Evolutionary conservation across 2,797 vertebrate species (phyloP), one percentile per base, ranked within the genome.

Genomic region (Takifugu ocellatus): DNA sequence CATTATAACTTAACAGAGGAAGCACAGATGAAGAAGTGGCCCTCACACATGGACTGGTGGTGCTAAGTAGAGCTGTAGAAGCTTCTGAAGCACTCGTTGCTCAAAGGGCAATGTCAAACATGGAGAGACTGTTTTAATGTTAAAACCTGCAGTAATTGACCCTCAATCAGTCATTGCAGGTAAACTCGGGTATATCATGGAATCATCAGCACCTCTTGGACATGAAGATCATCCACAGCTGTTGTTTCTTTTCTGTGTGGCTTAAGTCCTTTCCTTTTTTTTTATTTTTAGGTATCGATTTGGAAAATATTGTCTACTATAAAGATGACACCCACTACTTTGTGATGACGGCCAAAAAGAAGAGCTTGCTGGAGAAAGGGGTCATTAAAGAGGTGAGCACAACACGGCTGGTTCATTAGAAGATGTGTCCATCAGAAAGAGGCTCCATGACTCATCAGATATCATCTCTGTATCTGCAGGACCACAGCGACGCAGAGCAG

Each of bases 261-360:
- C 36, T 39, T 3, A 39, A 12, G 12, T 11, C 33, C 33, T 33
- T 33, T 33, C 15, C 14, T 16, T 45, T 21, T 21, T 43, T 57
- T 48, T 49, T 49, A 12, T 2, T 60, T 77, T 63, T 86, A 98
- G 96, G 94, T 62, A 98, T 97, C 36, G 96, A 98, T 86, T 65
- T 98, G 84, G 96, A 98, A 79, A 98, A 98, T 83, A 98, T 98
- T 0, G 96, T 98, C 43, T 98, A 98, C 91, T 98, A 98, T 82
- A 98, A 95, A 88, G 96, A 97, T 0, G 94, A 95, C 68, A 98
- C 96, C 29, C 96, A 98, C 86, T 98, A 98, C 74, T 98, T 98
- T 14, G 96, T 98, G 78, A 98, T 98, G 96, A 98, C 96, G 21
- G 96, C 96, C 86, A 98, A 96, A 87, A 98, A 97, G 81, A 92